Conservation (phyloP, 2,797 vertebrate genomes). For the Distichodus sexfasciatus region DNA sequence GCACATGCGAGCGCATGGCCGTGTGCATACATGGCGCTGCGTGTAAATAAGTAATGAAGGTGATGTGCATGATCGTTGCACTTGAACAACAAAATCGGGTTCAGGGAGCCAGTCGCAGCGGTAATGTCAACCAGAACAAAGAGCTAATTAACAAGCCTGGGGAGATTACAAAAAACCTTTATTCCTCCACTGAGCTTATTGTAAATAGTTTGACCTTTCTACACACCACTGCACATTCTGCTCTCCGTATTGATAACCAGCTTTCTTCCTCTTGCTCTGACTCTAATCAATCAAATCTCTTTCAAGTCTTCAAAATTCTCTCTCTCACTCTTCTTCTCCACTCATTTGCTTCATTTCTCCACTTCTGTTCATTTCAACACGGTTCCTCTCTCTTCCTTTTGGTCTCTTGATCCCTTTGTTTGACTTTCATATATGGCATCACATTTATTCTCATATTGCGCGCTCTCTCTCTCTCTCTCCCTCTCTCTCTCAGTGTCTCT, state of each 20-base stretch:
- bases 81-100: constrained; percentile 69
- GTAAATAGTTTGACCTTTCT: constrained; percentile 31
- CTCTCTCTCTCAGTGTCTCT: constrained; percentile 4
- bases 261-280: neutral
- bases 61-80: constrained; percentile 67
- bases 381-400: too few relatives aligned
- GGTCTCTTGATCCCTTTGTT: too few relatives aligned
- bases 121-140: constrained; percentile 26
- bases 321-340: neutral
- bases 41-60: constrained; percentile 40
- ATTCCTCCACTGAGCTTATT: too few relatives aligned
- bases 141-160: constrained; percentile 10
- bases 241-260: constrained; percentile 4
- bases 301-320: neutral
- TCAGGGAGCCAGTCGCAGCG: constrained; percentile 49
- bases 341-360: too few relatives aligned
- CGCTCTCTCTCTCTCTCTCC: neutral
- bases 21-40: constrained; percentile 57
- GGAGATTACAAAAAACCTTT: constrained; percentile 5
- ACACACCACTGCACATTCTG: neutral
- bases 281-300: neutral
- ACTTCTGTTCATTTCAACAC: too few relatives aligned
- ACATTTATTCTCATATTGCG: too few relatives aligned
- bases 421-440: too few relatives aligned
- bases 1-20: constrained; percentile 54